Evolutionary conservation across 53 echinoderm and acorn worm genomes (phyloP), one percentile per base, ranked within the genome.

Genomic region (Arbacia lixula): DNA sequence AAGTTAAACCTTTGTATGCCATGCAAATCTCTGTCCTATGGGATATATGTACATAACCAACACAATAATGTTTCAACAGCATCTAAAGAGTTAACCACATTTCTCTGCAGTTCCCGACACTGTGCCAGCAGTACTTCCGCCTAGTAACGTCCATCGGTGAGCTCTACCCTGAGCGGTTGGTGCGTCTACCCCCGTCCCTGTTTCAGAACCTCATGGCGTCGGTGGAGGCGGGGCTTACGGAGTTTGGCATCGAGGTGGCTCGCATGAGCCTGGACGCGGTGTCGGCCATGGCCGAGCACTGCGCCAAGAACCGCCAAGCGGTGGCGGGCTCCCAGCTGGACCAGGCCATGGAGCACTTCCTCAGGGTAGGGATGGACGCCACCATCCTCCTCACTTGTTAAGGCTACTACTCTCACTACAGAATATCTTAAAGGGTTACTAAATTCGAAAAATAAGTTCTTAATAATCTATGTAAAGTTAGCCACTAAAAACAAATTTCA

Each of bases 141-240:
- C 92, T 99, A 16, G 89, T 94, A 73, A 94, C 99, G 4, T 99
- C 95, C 68, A 94, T 99, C 84, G 90, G 94, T 46, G 99, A 99
- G 83, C 68, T 99, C 66, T 94, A 95, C 83, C 92, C 94, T 1
- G 89, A 95, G 63, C 94, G 94, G 84, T 69, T 99, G 20, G 77
- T 81, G 35, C 58, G 84, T 12, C 84, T 99, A 0, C 76, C 92
- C 16, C 91, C 88, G 38, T 58, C 74, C 20, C 84, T 99, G 29
- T 99, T 99, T 79, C 85, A 92, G 85, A 99, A 86, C 79, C 86
- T 99, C 37, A 88, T 99, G 90, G 99, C 88, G 0, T 99, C 99
- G 31, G 57, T 99, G 0, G 99, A 99, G 83, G 82, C 91, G 20
- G 99, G 99, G 12, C 79, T 99, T 60, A 76, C 92, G 5, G 92